Percentiles rank a stretch among this genome's conserved stretches.
phyloP scores from a whole-genome alignment of 2,888 invertebrate species.

The Hirtodrosophila trivittata region DNA sequence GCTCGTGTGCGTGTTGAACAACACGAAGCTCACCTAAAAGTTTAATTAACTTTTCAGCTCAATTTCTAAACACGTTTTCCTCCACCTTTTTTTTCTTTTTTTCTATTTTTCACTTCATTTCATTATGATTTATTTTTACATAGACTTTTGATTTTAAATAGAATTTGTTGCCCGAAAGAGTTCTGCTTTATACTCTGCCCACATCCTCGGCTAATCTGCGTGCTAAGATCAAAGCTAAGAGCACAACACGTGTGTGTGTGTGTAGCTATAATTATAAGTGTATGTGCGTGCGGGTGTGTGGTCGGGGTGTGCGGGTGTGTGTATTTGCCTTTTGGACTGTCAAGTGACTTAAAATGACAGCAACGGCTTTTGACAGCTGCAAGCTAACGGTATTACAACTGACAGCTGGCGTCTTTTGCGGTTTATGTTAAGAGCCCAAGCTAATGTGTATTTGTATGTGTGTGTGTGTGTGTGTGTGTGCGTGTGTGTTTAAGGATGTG shows the following conservation, averaged over 20 bases:
- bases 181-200: neutral
- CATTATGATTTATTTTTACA: neutral
- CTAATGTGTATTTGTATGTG: neutral
- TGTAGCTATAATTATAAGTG: slow-evolving; percentile 22
- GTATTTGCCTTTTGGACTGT: slow-evolving; percentile 47
- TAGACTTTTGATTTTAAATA: too few species aligned
- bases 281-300: neutral
- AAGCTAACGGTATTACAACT: slow-evolving; percentile 67
- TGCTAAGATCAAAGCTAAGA: neutral
- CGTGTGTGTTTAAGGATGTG: slow-evolving; percentile 42
- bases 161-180: too few species aligned
- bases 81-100: slow-evolving; percentile 11
- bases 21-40: slow-evolving; percentile 49
- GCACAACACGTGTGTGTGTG: neutral
- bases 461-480: slow-evolving; percentile 1
- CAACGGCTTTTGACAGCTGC: slow-evolving; percentile 72
- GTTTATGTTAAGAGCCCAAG: slow-evolving; percentile 65
- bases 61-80: slow-evolving; percentile 60
- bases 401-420: slow-evolving; percentile 75
- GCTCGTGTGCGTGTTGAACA: slow-evolving; percentile 38
- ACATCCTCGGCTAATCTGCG: too few species aligned
- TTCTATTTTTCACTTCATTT: slow-evolving; percentile 8
- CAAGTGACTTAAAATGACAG: slow-evolving; percentile 73
- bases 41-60: slow-evolving; percentile 71
- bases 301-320: slow-evolving; percentile 7